Evolutionary conservation across 2,113 vertebrate genomes (phyloP), one percentile per base, ranked within the genome.

Genomic region (Ctenodactylus gundi): DNA sequence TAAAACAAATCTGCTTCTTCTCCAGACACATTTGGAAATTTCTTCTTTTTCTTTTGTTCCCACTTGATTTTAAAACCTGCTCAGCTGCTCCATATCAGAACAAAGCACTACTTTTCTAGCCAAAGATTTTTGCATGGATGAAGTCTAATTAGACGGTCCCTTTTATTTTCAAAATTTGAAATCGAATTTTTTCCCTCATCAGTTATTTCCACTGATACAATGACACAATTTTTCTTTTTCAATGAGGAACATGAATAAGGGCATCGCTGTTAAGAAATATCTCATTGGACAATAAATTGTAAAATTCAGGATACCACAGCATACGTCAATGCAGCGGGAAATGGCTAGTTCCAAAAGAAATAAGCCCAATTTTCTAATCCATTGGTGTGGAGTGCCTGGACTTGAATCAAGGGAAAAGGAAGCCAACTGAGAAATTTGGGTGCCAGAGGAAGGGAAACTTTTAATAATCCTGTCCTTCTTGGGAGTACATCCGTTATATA

Each of bases 1-100:
- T 76, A 86, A 89, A 97, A 91, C 39, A 82, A 95, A 86, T 75
- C 83, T 97, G 58, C 41, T 97, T 93, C 83, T 84, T 84, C 58
- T 96, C 87, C 29, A n/a, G 36, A 41, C 25, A 6, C 73, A 57
- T 18, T 86, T 92, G 92, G 83, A 94, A 36, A 84, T 60, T 11
- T 90, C 88, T 41, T 81, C 57, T 23, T 17, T 64, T 7, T 92
- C 85, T 93, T 93, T 46, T 62, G 76, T 94, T 94, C 15, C 55
- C 62, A 34, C 55, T 53, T 97, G 72, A 85, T 68, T 92, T 53
- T 80, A 96, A 96, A 85, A 60, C 2, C 75, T 82, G 60, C 62
- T 97, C 15, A 51, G 27, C 55, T 77, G 62, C 76, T 91, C 9
- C 90, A 31, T 2, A 36, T 85, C 65, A 88, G 68, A 96, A 89